Evolutionary conservation across 2,797 vertebrate species (phyloP), one percentile per base, ranked within the genome.

Genomic region (Coregonus ussuriensis): DNA sequence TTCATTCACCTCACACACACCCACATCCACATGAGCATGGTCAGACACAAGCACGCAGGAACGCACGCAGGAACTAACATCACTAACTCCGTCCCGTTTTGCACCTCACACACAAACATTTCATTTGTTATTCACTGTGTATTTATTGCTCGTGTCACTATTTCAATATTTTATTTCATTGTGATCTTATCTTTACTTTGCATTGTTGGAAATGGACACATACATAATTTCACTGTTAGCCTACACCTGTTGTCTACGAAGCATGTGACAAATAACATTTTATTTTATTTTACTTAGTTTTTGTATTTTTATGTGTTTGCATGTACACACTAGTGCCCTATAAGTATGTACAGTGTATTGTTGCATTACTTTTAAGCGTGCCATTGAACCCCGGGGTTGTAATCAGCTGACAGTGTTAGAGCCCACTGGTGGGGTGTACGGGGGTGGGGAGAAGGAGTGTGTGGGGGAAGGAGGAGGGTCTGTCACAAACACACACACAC

Each of bases 1-100:
- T 18, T 69, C 35, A 18, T 69, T 66, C 68, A 80, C 59, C 41
- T 75, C 77, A 21, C 51, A 72, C 18, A 75, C 41, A 51, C 63
- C 14, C 35, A 65, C 16, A 53, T 65, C 37, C 37, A 51, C 37
- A 66, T 31, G 35, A 51, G 29, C 62, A 33, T 41, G 15, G 21
- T 3, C 33, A 59, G 41, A 78, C 9, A 33, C n/a, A 25, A 15
- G 31, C 9, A 31, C 25, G 2, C 21, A 29, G 7, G 21, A 21
- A 25, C 47, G 1, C 47, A 52, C 5, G 18, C 29, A 52, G 1
- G 18, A 14, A 35, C 35, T 70, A 9, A 33, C 14, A 31, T 14
- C 31, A 67, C 29, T 13, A 0, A 31, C 67, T 37, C 15, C 7
- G 3, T 52, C 31, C 5, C 21, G 14, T 11, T 41, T 11, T 51